phyloP scores from a whole-genome alignment of 1,140 invertebrate species.

The Oryctes rhinoceros region DNA sequence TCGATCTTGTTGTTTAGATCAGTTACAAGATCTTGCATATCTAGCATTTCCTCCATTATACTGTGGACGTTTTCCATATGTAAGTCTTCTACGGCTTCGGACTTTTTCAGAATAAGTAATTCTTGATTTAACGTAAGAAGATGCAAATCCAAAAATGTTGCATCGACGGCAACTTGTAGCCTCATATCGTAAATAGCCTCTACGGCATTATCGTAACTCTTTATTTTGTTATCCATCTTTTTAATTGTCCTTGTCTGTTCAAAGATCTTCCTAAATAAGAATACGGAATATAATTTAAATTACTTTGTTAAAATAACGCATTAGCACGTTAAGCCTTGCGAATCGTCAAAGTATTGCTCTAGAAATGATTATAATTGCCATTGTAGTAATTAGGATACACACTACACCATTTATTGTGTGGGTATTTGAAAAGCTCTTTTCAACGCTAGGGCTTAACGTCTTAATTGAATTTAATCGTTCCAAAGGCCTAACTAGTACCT shows the following conservation, averaged over 20 bases:
- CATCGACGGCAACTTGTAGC: slow-evolving; percentile 69
- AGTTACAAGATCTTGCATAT: slow-evolving; percentile 59
- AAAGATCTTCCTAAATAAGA: slow-evolving; percentile 61
- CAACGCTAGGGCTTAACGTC: too few relatives aligned
- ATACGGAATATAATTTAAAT: background rate
- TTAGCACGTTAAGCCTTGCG: background rate
- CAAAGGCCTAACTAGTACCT: too few relatives aligned
- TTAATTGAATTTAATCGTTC: too few relatives aligned
- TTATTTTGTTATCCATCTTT: slow-evolving; percentile 67
- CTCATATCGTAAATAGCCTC: slow-evolving; percentile 69
- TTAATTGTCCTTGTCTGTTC: slow-evolving; percentile 72
- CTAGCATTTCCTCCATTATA: slow-evolving; percentile 68
- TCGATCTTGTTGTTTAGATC: slow-evolving; percentile 46
- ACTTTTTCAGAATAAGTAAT: slow-evolving; percentile 78
- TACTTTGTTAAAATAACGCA: background rate
- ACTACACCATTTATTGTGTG: too few relatives aligned
- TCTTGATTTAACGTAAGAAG: slow-evolving; percentile 82
- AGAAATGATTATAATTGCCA: too few relatives aligned
- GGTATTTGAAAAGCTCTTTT: too few relatives aligned
- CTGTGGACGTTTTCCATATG: slow-evolving; percentile 66
- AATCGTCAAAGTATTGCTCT: too few relatives aligned
- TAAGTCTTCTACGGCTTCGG: slow-evolving; percentile 74
- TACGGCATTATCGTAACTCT: slow-evolving; percentile 73
- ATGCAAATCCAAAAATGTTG: slow-evolving; percentile 71
- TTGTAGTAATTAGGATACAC: too few relatives aligned